A percentile compares a stretch with the other conserved stretches of the same genome.
phyloP scores from a whole-genome alignment of 1,140 invertebrate genomes.

The Drosophila asahinai region DNA sequence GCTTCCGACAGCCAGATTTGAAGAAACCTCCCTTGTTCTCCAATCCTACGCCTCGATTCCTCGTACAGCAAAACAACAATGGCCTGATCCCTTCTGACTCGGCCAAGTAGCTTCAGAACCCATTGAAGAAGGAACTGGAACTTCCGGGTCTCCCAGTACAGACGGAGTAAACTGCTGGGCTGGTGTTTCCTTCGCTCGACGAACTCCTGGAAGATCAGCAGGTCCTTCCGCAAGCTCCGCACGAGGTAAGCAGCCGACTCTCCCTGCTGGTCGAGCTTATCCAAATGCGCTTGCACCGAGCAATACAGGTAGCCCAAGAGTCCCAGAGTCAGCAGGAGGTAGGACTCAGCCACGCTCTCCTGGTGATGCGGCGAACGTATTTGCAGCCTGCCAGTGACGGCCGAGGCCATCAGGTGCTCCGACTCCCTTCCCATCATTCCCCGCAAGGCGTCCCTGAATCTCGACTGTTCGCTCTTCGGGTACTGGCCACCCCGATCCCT shows the following conservation, averaged over 20 bases:
- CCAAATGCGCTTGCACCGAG: conserved; percentile 8
- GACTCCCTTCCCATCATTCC: conserved; percentile 58
- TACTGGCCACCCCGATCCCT: conserved; percentile 7
- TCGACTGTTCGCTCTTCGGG: background rate
- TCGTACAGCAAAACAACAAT: conserved; percentile 23
- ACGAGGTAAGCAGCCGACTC: conserved; percentile 4
- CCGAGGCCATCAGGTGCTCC: conserved; percentile 32
- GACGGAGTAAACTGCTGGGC: conserved; percentile 1
- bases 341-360: conserved; percentile 51
- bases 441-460: conserved; percentile 32
- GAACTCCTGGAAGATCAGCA: conserved; percentile 24
- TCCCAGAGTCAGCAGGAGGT: conserved; percentile 39
- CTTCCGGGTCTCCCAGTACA: conserved; percentile 12
- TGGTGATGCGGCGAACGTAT: conserved; percentile 57
- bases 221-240: conserved; percentile 10
- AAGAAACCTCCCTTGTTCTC: conserved; percentile 17
- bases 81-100: background rate
- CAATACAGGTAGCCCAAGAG: conserved; percentile 49
- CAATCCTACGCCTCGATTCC: conserved; percentile 9
- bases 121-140: conserved; percentile 25
- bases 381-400: conserved; percentile 3
- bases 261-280: conserved; percentile 12
- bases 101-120: conserved; percentile 15
- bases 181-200: background rate
- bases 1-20: conserved; percentile 29